Conservation (phyloP, 2,113 vertebrate genomes). For the Chloroceryle aenea region DNA sequence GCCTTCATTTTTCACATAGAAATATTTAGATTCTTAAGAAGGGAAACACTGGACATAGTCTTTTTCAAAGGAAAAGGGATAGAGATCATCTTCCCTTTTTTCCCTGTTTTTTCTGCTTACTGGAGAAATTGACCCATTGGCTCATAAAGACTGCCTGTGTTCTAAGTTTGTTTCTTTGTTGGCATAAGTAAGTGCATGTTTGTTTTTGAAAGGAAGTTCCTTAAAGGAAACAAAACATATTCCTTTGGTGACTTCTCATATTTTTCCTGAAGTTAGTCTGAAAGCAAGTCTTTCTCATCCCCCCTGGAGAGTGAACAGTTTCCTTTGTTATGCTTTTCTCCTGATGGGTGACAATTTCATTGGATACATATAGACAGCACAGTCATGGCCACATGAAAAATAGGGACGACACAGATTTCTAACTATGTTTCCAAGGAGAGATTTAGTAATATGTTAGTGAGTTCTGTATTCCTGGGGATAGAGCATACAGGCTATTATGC, state of each 20-base stretch:
- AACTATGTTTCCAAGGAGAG: not conserved
- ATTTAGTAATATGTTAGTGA: not conserved
- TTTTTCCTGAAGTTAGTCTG: not conserved
- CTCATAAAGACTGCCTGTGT: not conserved
- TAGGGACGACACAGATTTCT: not conserved
- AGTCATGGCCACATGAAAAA: not conserved
- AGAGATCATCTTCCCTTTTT: not conserved
- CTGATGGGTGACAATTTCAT: not conserved
- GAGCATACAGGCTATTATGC: not conserved
- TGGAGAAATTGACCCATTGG: not conserved
- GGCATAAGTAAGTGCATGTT: not conserved
- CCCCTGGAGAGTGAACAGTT: not conserved
- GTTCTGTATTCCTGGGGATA: not conserved
- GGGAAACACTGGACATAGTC: not conserved
- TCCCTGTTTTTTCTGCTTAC: not conserved
- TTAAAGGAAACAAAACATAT: not conserved
- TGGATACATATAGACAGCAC: not conserved
- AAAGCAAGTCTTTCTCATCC: not conserved
- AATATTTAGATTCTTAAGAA: not conserved
- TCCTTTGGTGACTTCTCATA: not conserved
- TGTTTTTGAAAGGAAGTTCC: slow-evolving; percentile 3
- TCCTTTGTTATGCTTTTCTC: not conserved
- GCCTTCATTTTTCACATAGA: not conserved
- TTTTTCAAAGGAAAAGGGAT: not conserved
- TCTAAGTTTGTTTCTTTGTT: slow-evolving; percentile 13